Conservation (phyloP, 2,797 vertebrate genomes). For the Macropus fuliginosus region DNA sequence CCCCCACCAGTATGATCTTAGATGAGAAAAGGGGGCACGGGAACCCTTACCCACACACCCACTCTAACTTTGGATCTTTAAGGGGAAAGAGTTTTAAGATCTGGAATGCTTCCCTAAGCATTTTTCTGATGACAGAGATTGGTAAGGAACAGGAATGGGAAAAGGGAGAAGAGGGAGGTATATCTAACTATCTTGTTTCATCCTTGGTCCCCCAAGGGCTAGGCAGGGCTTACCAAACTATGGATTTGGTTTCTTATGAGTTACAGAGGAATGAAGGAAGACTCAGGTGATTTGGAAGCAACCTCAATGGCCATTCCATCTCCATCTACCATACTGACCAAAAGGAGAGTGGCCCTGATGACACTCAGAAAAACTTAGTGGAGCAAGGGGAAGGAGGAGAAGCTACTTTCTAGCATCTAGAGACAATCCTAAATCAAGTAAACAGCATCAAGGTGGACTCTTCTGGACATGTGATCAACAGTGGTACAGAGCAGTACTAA, state of each 20-base stretch:
- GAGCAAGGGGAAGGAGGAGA: conserved; percentile 57
- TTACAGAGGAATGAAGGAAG: conserved; percentile 60
- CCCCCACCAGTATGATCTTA: conserved; percentile 64
- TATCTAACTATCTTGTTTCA: conserved; percentile 48
- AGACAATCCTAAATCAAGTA: conserved; percentile 68
- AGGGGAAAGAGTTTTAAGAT: conserved; percentile 47
- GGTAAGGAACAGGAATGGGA: conserved; percentile 58
- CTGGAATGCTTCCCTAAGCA: conserved; percentile 65
- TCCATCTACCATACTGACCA: conserved; percentile 58
- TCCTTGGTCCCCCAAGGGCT: conserved; percentile 46
- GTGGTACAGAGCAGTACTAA: conserved; percentile 54
- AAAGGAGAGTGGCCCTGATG: conserved; percentile 68
- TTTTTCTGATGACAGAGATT: conserved; percentile 62
- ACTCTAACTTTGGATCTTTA: conserved; percentile 69
- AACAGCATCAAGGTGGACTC: conserved; percentile 61
- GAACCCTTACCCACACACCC: conserved; percentile 67
- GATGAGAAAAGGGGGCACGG: conserved; percentile 67
- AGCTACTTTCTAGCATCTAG: conserved; percentile 62
- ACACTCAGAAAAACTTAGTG: conserved; percentile 38
- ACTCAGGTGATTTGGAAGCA: conserved; percentile 43
- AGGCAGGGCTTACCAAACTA: conserved; percentile 42
- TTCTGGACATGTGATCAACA: not conserved
- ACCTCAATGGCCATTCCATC: conserved; percentile 53
- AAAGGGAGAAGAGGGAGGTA: conserved; percentile 66
- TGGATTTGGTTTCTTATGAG: conserved; percentile 45